Conservation (phyloP, 2,797 vertebrate species). For the Gallinago stenura region DNA sequence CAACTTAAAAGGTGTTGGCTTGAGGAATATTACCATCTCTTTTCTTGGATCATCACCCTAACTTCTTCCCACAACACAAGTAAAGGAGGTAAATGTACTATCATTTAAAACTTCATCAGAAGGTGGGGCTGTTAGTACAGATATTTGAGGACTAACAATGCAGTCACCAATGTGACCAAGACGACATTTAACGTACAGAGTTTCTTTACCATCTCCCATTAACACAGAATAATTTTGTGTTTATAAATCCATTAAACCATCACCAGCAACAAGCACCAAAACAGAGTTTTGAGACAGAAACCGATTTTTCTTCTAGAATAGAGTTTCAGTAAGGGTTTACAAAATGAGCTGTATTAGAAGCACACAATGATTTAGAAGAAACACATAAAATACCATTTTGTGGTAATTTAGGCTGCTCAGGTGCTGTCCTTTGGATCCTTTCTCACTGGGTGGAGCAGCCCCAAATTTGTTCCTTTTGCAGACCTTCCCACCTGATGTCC, state of each 20-base stretch:
- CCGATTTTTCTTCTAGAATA: background rate
- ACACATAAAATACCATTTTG: background rate
- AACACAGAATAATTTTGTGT: background rate
- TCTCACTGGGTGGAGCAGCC: background rate
- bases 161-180: background rate
- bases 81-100: background rate
- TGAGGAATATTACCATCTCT: background rate
- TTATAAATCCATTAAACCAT: background rate
- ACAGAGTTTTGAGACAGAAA: background rate
- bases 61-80: background rate
- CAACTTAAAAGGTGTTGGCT: background rate
- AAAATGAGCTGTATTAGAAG: background rate
- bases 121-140: background rate
- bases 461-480: background rate
- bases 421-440: background rate
- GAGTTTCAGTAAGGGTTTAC: background rate
- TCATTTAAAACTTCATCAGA: background rate
- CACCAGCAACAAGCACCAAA: background rate
- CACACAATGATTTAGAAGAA: rapidly evolving
- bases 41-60: background rate
- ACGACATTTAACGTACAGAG: rapidly evolving
- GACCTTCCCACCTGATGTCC: background rate
- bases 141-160: background rate
- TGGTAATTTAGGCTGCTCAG: background rate
- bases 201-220: background rate